Base-by-base conservation (phyloP, 2,888 invertebrate genomes). In the Agriopis aurantiaria region DNA sequence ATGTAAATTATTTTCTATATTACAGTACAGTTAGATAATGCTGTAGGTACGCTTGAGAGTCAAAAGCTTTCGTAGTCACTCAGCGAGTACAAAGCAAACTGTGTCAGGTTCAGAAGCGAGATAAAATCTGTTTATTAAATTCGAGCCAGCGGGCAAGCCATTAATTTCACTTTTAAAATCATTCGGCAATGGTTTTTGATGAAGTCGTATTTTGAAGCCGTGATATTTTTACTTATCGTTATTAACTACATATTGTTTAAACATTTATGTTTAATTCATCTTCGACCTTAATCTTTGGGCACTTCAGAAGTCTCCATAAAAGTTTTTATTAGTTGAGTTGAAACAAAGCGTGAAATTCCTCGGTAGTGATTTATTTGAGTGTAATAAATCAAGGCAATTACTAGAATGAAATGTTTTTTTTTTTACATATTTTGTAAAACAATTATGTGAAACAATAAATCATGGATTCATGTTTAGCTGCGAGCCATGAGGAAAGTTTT, bases 71-170 rank as follows among this genome's bases (percentile, higher is more conserved):
- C 1, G 61, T 58, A 41, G 61, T 55, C 23, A 48, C 23, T 14
- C 11, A 49, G 23, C 58, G 33, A 58, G 63, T 65, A 71, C 71
- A 74, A 67, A 62, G 48, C 41, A 66, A 73, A 65, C 55, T 73
- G 55, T 75, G 75, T 76, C 78, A 81, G 75, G 75, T 78, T 78
- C 75, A 77, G 61, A 75, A 40, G 14, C 40, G 41, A 68, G 80
- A 79, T 81, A 78, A 65, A 66, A 79, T 78, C 76, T 63, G 41
- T 58, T 33, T 46, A 23, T 58, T 58, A 59, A 61, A 23, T 10
- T 65, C 59, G 55, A 59, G 66, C 40, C 56, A 63, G 40, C 56
- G 51, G 68, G 56, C 65, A 55, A 62, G 71, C 70, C 56, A 71
- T 73, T 72, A 14, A 43, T 75, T 75, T 69, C 69, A 64, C 74